Percentiles rank a stretch among this genome's conserved stretches.
Conservation (phyloP, 2,888 invertebrate species). For the Caenorhabditis sinica region DNA sequence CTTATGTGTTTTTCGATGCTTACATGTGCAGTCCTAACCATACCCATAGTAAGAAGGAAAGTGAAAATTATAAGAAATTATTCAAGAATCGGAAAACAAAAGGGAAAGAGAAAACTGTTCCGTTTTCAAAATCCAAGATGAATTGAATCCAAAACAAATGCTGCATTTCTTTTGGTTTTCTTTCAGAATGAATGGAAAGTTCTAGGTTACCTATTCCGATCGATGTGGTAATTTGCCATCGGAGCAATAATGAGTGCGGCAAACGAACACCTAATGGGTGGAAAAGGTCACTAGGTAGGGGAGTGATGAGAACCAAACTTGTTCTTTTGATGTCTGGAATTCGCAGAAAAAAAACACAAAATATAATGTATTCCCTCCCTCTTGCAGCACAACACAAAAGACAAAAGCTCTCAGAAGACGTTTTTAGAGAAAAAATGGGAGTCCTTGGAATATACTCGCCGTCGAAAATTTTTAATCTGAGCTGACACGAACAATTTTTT, state of each 20-base stretch:
- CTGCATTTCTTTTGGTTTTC: too few relatives aligned
- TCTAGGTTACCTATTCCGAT: too few relatives aligned
- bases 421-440: background rate
- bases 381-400: constrained; percentile 43
- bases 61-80: background rate
- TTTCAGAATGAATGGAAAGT: too few relatives aligned
- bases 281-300: background rate
- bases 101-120: background rate
- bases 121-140: too few relatives aligned
- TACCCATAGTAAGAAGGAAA: background rate
- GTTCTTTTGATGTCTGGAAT: constrained; percentile 10
- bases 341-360: background rate
- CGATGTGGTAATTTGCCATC: too few relatives aligned
- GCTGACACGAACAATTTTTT: too few relatives aligned
- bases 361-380: constrained; percentile 30
- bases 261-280: constrained; percentile 1
- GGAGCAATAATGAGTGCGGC: background rate
- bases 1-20: too few relatives aligned
- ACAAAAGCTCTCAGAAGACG: constrained; percentile 3
- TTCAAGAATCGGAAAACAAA: constrained; percentile 2
- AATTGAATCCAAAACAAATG: background rate
- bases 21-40: too few relatives aligned
- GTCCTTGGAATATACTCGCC: constrained; percentile 3
- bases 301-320: background rate
- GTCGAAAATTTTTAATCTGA: too few relatives aligned